Percentiles rank a stretch among this genome's conserved stretches.
Evolutionary conservation across 1,140 invertebrate genomes (phyloP).

Genomic region (Zaprionus davidi): DNA sequence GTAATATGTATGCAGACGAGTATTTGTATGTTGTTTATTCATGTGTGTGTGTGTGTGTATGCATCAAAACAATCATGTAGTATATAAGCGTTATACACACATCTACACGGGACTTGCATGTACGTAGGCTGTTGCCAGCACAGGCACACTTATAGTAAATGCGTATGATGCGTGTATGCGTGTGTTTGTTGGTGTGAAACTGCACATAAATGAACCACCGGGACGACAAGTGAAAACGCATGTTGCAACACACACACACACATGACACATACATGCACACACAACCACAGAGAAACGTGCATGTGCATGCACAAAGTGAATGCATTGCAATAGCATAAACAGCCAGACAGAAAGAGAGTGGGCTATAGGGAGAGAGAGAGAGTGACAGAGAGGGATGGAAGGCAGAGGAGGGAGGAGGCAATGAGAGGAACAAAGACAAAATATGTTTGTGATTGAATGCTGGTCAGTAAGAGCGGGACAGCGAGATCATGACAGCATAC

Average conservation of each 20-base stretch:
- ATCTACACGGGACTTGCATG: background rate
- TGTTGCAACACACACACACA: constrained; percentile 22
- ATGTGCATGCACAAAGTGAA: constrained; percentile 4
- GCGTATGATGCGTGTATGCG: background rate
- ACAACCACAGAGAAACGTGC: background rate
- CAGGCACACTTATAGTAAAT: background rate
- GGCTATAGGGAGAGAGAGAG: background rate
- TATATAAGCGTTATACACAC: background rate
- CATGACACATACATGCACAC: constrained; percentile 2
- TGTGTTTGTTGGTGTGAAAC: constrained; percentile 11
- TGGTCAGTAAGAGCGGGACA: constrained; percentile 15
- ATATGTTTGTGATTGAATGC: background rate
- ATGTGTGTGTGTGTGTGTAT: constrained; percentile 4
- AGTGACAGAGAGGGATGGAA: background rate
- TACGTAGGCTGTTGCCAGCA: background rate
- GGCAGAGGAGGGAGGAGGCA: background rate
- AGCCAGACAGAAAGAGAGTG: constrained; percentile 57
- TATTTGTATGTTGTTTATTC: background rate
- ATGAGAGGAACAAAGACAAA: constrained; percentile 15
- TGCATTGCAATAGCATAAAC: constrained; percentile 52
- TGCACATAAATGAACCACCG: constrained; percentile 49
- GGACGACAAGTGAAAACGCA: constrained; percentile 69
- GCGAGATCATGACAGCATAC: constrained; percentile 55
- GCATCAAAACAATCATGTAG: background rate
- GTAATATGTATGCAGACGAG: background rate